phyloP scores from a whole-genome alignment of 92 coral and sea anemone genomes.

The Epizoanthus fatuus region DNA sequence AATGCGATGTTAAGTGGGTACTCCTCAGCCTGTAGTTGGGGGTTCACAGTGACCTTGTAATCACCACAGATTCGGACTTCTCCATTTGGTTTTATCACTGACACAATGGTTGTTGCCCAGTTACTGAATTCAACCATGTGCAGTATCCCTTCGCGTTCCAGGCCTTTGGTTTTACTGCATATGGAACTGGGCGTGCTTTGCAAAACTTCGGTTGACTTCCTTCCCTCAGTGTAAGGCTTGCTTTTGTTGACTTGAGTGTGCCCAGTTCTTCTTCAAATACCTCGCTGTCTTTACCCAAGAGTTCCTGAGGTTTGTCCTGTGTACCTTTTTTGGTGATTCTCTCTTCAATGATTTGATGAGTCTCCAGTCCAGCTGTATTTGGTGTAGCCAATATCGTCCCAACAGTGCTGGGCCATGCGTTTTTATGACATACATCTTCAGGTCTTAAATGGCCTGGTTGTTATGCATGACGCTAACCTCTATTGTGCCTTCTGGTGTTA shows the following conservation, averaged over 20 bases:
- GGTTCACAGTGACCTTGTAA: too few relatives aligned
- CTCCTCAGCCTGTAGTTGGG: too few relatives aligned
- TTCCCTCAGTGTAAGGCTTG: too few relatives aligned
- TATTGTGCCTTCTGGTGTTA: slow-evolving; percentile 47
- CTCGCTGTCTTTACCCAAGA: too few relatives aligned
- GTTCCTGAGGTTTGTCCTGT: slow-evolving; percentile 35
- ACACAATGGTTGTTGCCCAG: slow-evolving; percentile 51
- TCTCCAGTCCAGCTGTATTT: too few relatives aligned
- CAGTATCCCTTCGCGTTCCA: slow-evolving; percentile 48
- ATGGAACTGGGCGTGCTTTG: slow-evolving; percentile 55
- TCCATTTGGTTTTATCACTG: slow-evolving; percentile 37
- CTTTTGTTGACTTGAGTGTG: too few relatives aligned
- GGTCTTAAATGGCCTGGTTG: background rate
- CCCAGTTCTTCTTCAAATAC: too few relatives aligned
- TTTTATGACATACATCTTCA: background rate
- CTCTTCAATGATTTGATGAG: slow-evolving; percentile 11
- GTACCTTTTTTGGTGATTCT: slow-evolving; percentile 30
- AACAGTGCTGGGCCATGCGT: too few relatives aligned
- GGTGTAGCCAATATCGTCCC: too few relatives aligned
- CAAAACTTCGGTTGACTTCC: too few relatives aligned
- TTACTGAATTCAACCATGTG: slow-evolving; percentile 54
- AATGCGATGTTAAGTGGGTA: too few relatives aligned
- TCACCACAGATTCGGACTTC: too few relatives aligned
- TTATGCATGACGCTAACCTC: background rate
- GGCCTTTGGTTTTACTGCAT: slow-evolving; percentile 40